Evolutionary conservation across 1,140 invertebrate species (phyloP).

Genomic region (Nasonia giraulti): DNA sequence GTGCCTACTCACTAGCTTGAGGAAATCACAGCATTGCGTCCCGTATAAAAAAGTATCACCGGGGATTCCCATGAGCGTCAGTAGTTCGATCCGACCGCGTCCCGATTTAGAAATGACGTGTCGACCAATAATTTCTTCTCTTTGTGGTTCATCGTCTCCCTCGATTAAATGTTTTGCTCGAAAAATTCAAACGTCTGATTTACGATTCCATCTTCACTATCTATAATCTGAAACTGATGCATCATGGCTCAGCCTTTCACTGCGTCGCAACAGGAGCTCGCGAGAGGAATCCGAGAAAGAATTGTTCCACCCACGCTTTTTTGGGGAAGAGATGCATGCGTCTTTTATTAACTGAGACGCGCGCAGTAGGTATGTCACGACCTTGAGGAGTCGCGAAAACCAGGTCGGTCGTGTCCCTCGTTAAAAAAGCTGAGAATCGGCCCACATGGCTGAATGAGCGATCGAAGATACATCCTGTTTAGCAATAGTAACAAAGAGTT

Average conservation of each 20-base stretch:
- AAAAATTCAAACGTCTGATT: constrained; percentile 26
- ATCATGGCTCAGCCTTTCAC: constrained; percentile 33
- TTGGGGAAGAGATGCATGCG: constrained; percentile 42
- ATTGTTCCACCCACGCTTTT: constrained; percentile 38
- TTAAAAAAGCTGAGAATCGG: not conserved
- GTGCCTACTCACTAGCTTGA: not conserved
- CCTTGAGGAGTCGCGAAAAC: constrained; percentile 39
- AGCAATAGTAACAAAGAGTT: too few species aligned
- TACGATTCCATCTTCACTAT: not conserved
- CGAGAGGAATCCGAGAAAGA: not conserved
- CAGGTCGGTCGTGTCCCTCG: constrained; percentile 20
- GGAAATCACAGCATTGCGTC: not conserved
- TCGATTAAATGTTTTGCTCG: not conserved
- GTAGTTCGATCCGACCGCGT: not conserved
- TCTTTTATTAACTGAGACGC: not conserved
- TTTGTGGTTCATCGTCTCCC: not conserved
- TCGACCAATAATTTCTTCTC: not conserved
- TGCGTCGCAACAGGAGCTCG: constrained; percentile 1
- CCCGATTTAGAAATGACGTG: constrained; percentile 25
- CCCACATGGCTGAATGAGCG: not conserved
- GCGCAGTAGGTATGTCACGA: not conserved
- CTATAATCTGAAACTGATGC: constrained; percentile 8
- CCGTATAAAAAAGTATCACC: not conserved
- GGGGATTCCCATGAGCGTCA: constrained; percentile 27
- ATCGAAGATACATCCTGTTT: not conserved